Evolutionary conservation across 2,888 invertebrate species (phyloP), one percentile per base, ranked within the genome.

Genomic region (Leptothorax acervorum): DNA sequence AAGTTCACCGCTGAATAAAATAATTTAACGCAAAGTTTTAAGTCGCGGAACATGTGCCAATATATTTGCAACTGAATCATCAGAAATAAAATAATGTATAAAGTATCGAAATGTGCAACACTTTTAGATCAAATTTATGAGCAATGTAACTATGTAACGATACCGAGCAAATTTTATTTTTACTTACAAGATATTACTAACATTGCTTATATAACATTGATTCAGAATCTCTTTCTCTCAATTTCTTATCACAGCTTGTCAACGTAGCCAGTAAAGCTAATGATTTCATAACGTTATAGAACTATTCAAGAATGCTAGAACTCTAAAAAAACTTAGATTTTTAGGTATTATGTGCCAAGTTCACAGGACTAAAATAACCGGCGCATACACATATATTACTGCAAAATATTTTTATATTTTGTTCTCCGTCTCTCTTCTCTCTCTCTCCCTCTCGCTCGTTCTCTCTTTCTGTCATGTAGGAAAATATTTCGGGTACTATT

Each of bases 21-120:
- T 75, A 62, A 75, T 51, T 65, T 65, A n/a, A 51, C 42, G 42
- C n/a, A 6, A 66, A 39, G n/a, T n/a, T 68, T 68, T 31, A 3
- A 48, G 2, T 6, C 3, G 39, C 4, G 23, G 8, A 39, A 39
- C 23, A 39, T 31, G 45, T 11, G 45, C 28, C 2, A 8, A n/a
- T n/a, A 45, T 8, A 23, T 42, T 55, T 23, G n/a, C n/a, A 4
- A 9, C 12, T 23, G 6, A 45, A 57, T 74, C 6, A 45, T 74
- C 45, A 4, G 18, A 62, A 45, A 62, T 8, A 60, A 74, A 55
- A 60, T 74, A 23, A 60, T 45, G 12, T 31, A n/a, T 31, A n/a
- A 53, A 53, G 51, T 53, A 42, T 23, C 8, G 5, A 55, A 12
- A 74, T 42, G 18, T 55, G 18, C 48, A 3, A 18, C 23, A 31